phyloP scores from a whole-genome alignment of 92 coral and sea anemone species.

The Siderastrea siderea region DNA sequence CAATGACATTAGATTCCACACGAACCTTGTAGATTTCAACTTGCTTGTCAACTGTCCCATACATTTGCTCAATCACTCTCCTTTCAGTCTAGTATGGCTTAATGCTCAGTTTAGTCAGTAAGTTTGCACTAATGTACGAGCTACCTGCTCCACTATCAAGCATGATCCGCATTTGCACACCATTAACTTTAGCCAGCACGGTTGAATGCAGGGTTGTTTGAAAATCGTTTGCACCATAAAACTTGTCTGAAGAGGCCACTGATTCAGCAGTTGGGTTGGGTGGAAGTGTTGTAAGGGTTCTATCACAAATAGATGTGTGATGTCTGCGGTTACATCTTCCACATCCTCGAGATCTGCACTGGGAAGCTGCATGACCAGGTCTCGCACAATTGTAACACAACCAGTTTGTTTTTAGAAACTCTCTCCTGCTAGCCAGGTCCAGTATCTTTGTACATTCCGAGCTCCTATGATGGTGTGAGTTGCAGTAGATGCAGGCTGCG shows the following conservation, averaged over 20 bases:
- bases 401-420: slow-evolving; percentile 28
- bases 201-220: slow-evolving; percentile 64
- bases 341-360: slow-evolving; percentile 51
- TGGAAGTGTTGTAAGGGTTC: slow-evolving; percentile 16
- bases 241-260: slow-evolving; percentile 36
- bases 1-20: slow-evolving; percentile 33
- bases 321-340: slow-evolving; percentile 36
- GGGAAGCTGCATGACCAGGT: slow-evolving; percentile 36
- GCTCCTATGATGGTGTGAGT: slow-evolving; percentile 8
- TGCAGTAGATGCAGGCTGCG: slow-evolving; percentile 36
- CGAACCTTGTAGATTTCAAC: slow-evolving; percentile 54
- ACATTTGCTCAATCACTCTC: slow-evolving; percentile 69
- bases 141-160: slow-evolving; percentile 72
- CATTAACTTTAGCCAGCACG: slow-evolving; percentile 58
- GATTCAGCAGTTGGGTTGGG: background rate
- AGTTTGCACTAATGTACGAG: slow-evolving; percentile 64
- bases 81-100: slow-evolving; percentile 49
- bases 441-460: slow-evolving; percentile 40
- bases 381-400: slow-evolving; percentile 60
- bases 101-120: slow-evolving; percentile 59
- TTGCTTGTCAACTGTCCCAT: slow-evolving; percentile 62
- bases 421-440: slow-evolving; percentile 36
- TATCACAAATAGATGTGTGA: slow-evolving; percentile 62
- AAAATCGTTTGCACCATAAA: slow-evolving; percentile 48
- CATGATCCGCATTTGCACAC: slow-evolving; percentile 54